phyloP scores from a whole-genome alignment of 2,113 vertebrate species.

The Pedionomus torquatus region DNA sequence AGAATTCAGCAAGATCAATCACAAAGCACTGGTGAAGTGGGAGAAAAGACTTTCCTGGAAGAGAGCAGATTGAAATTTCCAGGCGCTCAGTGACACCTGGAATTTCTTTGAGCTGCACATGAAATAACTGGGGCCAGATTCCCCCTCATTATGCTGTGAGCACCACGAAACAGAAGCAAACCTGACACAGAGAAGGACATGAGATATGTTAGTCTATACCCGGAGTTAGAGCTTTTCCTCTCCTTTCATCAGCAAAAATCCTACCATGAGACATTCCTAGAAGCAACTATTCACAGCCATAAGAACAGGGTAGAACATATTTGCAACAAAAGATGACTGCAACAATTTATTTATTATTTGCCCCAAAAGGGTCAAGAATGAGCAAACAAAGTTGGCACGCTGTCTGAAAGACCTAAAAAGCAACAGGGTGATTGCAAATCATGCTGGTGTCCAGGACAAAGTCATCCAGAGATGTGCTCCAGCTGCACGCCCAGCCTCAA shows the following conservation, averaged over 20 bases:
- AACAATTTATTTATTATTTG: background rate
- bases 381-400: background rate
- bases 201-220: background rate
- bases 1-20: background rate
- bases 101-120: background rate
- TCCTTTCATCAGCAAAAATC: background rate
- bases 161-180: background rate
- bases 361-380: background rate
- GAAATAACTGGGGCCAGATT: background rate
- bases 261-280: background rate
- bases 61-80: background rate
- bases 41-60: background rate
- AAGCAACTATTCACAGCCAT: background rate
- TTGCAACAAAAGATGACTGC: background rate
- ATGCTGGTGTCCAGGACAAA: background rate
- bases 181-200: background rate
- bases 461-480: background rate
- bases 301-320: background rate
- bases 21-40: background rate
- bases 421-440: background rate
- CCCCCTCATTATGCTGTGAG: rapidly evolving
- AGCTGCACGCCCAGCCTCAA: background rate
- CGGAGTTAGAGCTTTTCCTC: background rate
- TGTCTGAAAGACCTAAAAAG: background rate
- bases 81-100: background rate